Evolutionary conservation across 2,797 vertebrate species (phyloP), one percentile per base, ranked within the genome.

Genomic region (Jordanella pulchra): DNA sequence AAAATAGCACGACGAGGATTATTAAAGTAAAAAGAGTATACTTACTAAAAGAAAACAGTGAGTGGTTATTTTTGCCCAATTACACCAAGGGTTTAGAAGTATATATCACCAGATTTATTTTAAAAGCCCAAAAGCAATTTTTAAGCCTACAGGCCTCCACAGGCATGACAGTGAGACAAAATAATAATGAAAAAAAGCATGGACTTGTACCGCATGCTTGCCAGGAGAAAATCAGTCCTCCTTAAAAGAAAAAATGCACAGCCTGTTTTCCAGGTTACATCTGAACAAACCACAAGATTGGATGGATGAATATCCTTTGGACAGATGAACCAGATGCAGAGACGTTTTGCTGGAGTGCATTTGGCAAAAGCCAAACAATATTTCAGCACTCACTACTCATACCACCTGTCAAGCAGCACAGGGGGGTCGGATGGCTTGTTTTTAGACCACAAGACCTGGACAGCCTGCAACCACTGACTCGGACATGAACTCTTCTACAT

Each of bases 321-420:
- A 63, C 23, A 25, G n/a, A 63, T 42, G 60, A 44, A 23, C 35
- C 39, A 25, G 42, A 44, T 42, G 60, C 25, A 7, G 60, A 63
- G 39, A 63, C 12, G 14, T 63, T 25, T 25, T 7, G 13, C 35
- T 25, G n/a, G 60, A 63, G 39, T 63, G 35, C 23, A 44, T 44
- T 63, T 44, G 60, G 60, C 60, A 44, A 63, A 60, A 50, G 55
- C 11, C 21, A 45, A 44, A 44, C 13, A 63, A 63, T 63, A 63
- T 63, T 63, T 63, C 60, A 63, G 60, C 60, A 25, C 60, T 63
- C 39, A 44, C 60, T 25, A 35, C 39, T 63, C 35, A 42, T 63
- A 63, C 60, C 60, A 63, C 25, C 60, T 63, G 60, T 44, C 60
- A 63, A 63, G 39, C 39, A 14, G 35, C 42, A 35, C n/a, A 63